Evolutionary conservation across 2,113 vertebrate species (phyloP).

Genomic region (Pelmatolapia mariae): DNA sequence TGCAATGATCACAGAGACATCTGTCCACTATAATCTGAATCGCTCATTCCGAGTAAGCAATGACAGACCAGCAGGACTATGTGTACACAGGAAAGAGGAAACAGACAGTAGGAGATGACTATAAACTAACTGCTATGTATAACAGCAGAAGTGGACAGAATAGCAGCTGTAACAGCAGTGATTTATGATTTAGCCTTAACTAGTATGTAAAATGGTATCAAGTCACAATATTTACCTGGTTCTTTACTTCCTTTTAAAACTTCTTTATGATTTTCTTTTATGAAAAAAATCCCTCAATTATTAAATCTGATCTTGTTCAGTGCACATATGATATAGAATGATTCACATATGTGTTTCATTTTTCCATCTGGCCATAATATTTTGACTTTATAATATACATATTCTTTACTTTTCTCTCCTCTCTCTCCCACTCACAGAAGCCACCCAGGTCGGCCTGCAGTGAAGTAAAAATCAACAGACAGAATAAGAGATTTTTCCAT

Average conservation of each 20-base stretch:
- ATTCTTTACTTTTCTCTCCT: neutral
- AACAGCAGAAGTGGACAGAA: neutral
- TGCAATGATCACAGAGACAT: neutral
- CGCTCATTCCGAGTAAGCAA: neutral
- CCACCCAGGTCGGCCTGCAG: slow-evolving; percentile 25
- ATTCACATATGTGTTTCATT: neutral
- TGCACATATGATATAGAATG: neutral
- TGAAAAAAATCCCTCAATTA: neutral
- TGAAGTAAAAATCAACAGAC: slow-evolving; percentile 30
- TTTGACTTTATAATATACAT: neutral
- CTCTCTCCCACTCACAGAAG: neutral
- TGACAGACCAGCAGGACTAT: neutral
- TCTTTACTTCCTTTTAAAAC: neutral
- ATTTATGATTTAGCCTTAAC: neutral
- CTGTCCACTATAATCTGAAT: neutral
- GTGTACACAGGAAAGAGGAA: neutral
- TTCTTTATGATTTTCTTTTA: neutral
- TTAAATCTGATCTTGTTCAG: neutral
- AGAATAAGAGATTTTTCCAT: slow-evolving; percentile 24
- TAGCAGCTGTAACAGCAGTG: neutral
- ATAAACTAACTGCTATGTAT: neutral
- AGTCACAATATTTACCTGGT: neutral
- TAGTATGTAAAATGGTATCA: neutral
- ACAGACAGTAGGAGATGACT: neutral
- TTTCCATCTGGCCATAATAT: neutral